phyloP scores from a whole-genome alignment of 2,888 invertebrate genomes.

The Hypomecis atomaria region DNA sequence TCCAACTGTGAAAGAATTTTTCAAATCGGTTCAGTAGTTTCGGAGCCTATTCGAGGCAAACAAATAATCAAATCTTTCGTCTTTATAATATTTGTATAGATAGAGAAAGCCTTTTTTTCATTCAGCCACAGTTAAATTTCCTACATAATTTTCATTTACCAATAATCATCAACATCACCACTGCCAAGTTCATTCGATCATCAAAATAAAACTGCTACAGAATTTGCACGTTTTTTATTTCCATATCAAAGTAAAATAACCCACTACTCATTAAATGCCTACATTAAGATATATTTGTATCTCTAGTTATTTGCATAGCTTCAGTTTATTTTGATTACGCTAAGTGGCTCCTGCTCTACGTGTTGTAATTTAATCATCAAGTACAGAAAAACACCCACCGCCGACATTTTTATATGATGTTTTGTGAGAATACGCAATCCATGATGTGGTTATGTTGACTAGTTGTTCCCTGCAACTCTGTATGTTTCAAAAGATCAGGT shows the following conservation, averaged over 20 bases:
- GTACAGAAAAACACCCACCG: constrained; percentile 26
- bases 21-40: no score
- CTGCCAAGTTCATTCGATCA: no score
- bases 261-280: constrained; percentile 11
- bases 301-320: constrained; percentile 12
- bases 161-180: no score
- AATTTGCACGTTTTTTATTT: not conserved
- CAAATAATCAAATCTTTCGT: no score
- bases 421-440: constrained; percentile 34
- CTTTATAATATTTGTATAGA: no score
- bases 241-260: not conserved
- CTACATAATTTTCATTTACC: no score
- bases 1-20: no score
- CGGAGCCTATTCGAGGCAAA: no score
- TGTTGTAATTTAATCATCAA: constrained; percentile 39
- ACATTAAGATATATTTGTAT: constrained; percentile 15
- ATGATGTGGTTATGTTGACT: constrained; percentile 27
- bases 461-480: not conserved
- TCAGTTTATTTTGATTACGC: constrained; percentile 35
- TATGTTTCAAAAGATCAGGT: no score
- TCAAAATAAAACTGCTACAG: no score
- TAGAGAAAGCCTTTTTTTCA: no score
- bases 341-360: constrained; percentile 48
- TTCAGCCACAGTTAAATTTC: no score
- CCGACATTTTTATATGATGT: constrained; percentile 42